Conservation (phyloP, 1,140 invertebrate genomes). For the Leguminivora glycinivorella region DNA sequence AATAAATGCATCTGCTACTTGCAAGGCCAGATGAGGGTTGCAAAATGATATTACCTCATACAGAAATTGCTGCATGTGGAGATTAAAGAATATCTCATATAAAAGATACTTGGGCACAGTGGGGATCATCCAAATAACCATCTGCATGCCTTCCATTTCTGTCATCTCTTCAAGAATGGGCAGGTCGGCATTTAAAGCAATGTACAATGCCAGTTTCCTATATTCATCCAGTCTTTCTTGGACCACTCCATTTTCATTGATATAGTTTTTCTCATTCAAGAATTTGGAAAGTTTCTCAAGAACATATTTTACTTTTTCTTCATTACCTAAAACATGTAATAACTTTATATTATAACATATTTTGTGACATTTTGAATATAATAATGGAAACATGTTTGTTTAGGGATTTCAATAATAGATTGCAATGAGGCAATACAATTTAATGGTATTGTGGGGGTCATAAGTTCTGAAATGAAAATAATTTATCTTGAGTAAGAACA, state of each 20-base stretch:
- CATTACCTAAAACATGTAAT: slow-evolving; percentile 57
- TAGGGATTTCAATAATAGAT: too few species aligned
- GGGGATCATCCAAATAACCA: slow-evolving; percentile 61
- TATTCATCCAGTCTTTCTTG: slow-evolving; percentile 38
- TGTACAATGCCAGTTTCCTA: slow-evolving; percentile 60
- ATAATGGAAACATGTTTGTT: neutral
- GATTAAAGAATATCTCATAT: slow-evolving; percentile 65
- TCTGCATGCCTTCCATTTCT: slow-evolving; percentile 54
- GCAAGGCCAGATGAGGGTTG: slow-evolving; percentile 50
- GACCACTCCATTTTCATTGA: slow-evolving; percentile 40
- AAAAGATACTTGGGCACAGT: slow-evolving; percentile 60
- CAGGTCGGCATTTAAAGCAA: slow-evolving; percentile 64
- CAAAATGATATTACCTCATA: slow-evolving; percentile 59
- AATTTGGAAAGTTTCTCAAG: slow-evolving; percentile 48
- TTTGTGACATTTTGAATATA: too few species aligned
- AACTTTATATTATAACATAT: neutral
- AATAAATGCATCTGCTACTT: slow-evolving; percentile 54
- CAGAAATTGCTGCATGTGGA: slow-evolving; percentile 61
- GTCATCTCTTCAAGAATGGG: slow-evolving; percentile 51
- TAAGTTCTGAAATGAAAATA: neutral
- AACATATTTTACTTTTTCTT: slow-evolving; percentile 59
- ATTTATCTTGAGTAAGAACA: neutral
- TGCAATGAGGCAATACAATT: too few species aligned
- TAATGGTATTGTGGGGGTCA: neutral
- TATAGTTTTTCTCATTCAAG: slow-evolving; percentile 50